Conservation (phyloP, 1,140 invertebrate genomes). For the Dysdera silvatica region DNA sequence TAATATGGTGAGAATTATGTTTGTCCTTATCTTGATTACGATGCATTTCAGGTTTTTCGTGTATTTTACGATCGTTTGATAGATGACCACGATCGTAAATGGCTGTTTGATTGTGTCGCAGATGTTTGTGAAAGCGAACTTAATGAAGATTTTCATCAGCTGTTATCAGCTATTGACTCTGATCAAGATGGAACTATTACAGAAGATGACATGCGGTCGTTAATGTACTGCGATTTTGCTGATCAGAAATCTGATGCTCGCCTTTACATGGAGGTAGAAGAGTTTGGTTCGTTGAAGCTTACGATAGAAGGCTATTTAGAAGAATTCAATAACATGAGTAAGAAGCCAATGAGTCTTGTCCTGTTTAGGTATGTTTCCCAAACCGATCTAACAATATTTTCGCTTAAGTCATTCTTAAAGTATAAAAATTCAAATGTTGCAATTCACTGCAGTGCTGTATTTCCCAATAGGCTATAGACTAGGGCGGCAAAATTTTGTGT, state of each 20-base stretch:
- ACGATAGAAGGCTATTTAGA: constrained; percentile 84
- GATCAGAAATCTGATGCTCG: constrained; percentile 85
- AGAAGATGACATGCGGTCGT: constrained; percentile 69
- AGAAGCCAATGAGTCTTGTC: constrained; percentile 94
- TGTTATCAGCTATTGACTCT: constrained; percentile 49
- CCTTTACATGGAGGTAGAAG: constrained; percentile 77
- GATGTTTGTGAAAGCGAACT: constrained; percentile 46
- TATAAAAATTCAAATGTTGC: background rate
- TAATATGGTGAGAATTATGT: too few species aligned
- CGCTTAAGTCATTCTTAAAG: background rate
- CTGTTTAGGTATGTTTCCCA: constrained; percentile 62
- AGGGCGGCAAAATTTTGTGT: too few species aligned
- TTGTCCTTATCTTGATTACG: background rate
- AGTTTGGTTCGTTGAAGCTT: constrained; percentile 68
- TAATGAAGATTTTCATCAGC: constrained; percentile 50
- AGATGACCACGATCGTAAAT: constrained; percentile 68
- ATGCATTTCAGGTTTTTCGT: constrained; percentile 51
- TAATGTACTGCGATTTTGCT: constrained; percentile 91
- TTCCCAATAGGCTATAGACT: too few species aligned
- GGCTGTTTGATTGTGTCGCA: constrained; percentile 59
- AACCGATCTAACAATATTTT: background rate
- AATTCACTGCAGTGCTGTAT: too few species aligned
- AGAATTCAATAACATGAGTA: constrained; percentile 93
- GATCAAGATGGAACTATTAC: constrained; percentile 52
- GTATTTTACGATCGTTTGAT: constrained; percentile 90